Evolutionary conservation across 2,888 invertebrate genomes (phyloP).

Genomic region (Drosophila mercatorum): DNA sequence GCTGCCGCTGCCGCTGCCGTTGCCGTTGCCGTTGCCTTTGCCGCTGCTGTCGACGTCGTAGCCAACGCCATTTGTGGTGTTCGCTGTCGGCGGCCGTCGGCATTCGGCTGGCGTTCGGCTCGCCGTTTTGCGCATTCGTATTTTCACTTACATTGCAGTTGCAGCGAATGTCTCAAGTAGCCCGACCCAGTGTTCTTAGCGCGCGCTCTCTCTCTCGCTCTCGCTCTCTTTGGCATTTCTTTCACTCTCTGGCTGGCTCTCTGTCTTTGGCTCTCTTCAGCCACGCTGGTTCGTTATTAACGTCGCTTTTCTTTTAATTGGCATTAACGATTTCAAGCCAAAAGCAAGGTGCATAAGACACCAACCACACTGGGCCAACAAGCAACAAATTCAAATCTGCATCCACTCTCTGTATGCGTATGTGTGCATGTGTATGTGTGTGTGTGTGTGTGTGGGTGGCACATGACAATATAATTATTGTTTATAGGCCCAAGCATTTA

Average conservation of each 20-base stretch:
- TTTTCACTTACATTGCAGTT: constrained; percentile 51
- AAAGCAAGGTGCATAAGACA: constrained; percentile 39
- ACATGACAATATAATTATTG: constrained; percentile 24
- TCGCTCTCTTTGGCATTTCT: constrained; percentile 4
- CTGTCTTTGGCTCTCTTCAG: constrained; percentile 22
- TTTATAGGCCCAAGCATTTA: constrained; percentile 15
- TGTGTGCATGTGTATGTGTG: too few relatives aligned
- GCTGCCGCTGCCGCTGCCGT: too few relatives aligned
- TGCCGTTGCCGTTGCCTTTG: background rate
- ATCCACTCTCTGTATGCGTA: background rate
- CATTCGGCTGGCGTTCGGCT: constrained; percentile 39
- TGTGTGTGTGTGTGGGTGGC: background rate
- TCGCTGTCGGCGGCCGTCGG: constrained; percentile 22
- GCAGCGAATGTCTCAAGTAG: constrained; percentile 39
- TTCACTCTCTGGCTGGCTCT: constrained; percentile 5
- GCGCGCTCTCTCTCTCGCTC: background rate
- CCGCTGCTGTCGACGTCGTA: constrained; percentile 3
- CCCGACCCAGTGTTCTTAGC: constrained; percentile 22
- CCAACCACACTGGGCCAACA: constrained; percentile 18
- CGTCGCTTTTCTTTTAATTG: constrained; percentile 62
- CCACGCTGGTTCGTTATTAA: constrained; percentile 34
- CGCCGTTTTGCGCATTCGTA: constrained; percentile 26
- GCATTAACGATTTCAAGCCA: constrained; percentile 59
- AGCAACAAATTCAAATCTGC: background rate
- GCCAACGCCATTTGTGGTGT: constrained; percentile 8